phyloP scores from a whole-genome alignment of 2,113 vertebrate genomes.

The Triplophysa dalaica region DNA sequence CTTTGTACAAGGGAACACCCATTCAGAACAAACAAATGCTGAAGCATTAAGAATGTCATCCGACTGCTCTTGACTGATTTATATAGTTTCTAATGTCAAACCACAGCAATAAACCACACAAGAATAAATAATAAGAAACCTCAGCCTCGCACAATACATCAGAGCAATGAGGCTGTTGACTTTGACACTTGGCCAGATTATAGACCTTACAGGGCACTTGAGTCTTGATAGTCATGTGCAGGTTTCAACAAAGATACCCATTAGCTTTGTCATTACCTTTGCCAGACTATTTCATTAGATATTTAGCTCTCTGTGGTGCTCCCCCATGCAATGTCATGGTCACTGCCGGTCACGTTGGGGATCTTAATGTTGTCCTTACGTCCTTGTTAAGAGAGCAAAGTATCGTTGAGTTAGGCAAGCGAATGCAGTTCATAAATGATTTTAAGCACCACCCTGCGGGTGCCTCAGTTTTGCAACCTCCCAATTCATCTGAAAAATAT shows the following conservation, averaged over 20 bases:
- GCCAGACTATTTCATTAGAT: no score
- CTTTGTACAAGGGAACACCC: conserved; percentile 32
- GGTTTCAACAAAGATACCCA: no score
- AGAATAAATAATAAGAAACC: conserved; percentile 31
- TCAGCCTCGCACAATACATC: not conserved
- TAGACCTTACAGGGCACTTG: not conserved
- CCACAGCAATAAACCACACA: conserved; percentile 22
- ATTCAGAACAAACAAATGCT: conserved; percentile 32
- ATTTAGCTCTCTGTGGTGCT: no score
- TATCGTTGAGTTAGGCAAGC: no score
- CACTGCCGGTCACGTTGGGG: no score
- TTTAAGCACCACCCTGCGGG: no score
- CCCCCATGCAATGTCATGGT: no score
- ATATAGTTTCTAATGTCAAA: conserved; percentile 35
- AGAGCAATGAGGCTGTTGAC: not conserved
- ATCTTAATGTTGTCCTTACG: no score
- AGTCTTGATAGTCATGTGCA: not conserved
- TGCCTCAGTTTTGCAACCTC: no score
- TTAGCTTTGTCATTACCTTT: not conserved
- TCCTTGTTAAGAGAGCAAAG: no score
- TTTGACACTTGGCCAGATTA: conserved; percentile 3
- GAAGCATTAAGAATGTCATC: conserved; percentile 12
- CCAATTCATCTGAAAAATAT: no score
- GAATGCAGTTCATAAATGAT: no score
- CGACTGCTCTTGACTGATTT: conserved; percentile 37